Evolutionary conservation across 2,797 vertebrate genomes (phyloP).

Genomic region (Rhadinocentrus ornatus): DNA sequence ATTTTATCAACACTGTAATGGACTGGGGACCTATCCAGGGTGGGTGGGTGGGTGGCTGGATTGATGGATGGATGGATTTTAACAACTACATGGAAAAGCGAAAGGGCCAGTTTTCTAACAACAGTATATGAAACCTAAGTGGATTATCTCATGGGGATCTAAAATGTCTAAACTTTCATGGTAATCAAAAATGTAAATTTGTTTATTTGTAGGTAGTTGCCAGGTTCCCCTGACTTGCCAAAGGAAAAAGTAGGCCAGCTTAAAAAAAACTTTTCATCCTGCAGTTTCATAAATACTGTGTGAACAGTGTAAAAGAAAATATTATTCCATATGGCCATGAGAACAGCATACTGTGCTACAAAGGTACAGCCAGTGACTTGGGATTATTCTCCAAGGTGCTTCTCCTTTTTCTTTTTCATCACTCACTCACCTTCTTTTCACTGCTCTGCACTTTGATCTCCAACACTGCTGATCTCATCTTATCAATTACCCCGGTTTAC

Average conservation of each 20-base stretch:
- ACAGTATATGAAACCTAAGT: no score
- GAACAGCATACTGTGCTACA: background rate
- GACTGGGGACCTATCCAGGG: no score
- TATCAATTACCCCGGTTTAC: constrained; percentile 31
- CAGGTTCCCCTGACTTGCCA: background rate
- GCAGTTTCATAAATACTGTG: background rate
- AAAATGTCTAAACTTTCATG: background rate
- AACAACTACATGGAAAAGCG: no score
- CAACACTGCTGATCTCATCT: constrained; percentile 6
- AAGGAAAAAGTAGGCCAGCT: background rate
- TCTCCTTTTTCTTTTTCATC: constrained; percentile 4
- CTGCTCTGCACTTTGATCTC: constrained; percentile 21
- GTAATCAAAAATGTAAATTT: background rate
- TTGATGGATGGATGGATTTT: background rate
- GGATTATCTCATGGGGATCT: no score
- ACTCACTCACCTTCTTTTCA: background rate
- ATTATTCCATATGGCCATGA: background rate
- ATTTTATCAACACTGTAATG: background rate
- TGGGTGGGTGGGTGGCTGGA: no score
- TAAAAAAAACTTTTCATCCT: background rate
- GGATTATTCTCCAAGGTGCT: background rate
- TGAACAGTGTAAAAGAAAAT: background rate
- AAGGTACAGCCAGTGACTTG: background rate
- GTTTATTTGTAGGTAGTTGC: background rate
- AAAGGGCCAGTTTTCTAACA: no score